Evolutionary conservation across 2,113 vertebrate genomes (phyloP).

Genomic region (Psophia crepitans): DNA sequence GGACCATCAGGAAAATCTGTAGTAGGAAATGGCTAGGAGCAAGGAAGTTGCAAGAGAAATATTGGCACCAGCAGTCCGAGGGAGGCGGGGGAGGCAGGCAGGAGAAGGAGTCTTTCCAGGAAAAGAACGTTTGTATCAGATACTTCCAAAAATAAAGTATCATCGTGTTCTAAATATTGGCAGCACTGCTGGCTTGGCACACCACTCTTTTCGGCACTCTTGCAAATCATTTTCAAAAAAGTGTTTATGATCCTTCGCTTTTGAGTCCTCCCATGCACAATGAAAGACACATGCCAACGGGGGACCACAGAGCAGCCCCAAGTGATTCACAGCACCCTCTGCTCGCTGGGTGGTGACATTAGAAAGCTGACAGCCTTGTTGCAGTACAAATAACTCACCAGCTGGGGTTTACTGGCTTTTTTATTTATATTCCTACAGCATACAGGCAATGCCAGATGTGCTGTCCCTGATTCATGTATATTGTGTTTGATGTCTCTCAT

Average conservation of each 20-base stretch:
- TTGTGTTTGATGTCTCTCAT: not conserved
- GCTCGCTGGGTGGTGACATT: not conserved
- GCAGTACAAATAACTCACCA: not conserved
- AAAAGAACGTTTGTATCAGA: conserved; percentile 44
- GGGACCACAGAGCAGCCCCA: not conserved
- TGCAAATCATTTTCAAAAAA: not conserved
- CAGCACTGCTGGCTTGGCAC: not conserved
- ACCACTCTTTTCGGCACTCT: not conserved
- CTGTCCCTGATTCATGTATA: not conserved
- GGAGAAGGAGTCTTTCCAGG: conserved; percentile 41
- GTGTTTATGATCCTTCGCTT: not conserved
- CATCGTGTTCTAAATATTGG: not conserved
- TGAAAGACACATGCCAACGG: accelerated
- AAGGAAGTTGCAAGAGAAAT: conserved; percentile 21
- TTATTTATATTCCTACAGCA: not conserved
- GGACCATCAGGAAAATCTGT: not conserved
- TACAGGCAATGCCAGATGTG: conserved; percentile 28
- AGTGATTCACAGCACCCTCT: not conserved
- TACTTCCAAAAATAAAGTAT: conserved; percentile 56
- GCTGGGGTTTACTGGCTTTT: not conserved
- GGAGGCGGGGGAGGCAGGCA: not conserved
- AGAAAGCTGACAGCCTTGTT: not conserved
- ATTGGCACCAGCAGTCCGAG: not conserved
- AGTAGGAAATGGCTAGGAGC: not conserved
- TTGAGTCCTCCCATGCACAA: not conserved